phyloP scores from a whole-genome alignment of 2,113 vertebrate genomes.

The Plectropomus leopardus region DNA sequence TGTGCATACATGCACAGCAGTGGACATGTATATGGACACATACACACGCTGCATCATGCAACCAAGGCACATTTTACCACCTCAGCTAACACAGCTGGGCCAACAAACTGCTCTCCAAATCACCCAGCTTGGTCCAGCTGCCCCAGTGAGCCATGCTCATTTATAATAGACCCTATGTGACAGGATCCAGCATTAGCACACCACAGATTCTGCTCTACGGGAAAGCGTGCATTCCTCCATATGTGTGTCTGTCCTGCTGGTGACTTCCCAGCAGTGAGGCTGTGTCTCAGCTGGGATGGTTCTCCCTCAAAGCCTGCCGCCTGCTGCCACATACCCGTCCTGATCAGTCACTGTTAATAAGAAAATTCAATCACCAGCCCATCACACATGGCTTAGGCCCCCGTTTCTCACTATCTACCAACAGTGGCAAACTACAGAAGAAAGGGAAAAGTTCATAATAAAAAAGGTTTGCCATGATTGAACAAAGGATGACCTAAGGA shows the following conservation, averaged over 20 bases:
- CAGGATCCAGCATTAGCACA: conserved; percentile 45
- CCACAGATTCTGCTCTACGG: conserved; percentile 39
- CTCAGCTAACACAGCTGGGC: conserved; percentile 76
- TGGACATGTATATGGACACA: conserved; percentile 35
- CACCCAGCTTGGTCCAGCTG: conserved; percentile 75
- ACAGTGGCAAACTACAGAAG: conserved; percentile 22
- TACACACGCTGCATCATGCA: conserved; percentile 26
- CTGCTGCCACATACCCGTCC: conserved; percentile 64
- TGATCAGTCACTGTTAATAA: conserved; percentile 70
- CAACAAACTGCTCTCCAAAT: conserved; percentile 71
- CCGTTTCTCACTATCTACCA: conserved; percentile 13
- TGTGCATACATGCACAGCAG: conserved; percentile 34
- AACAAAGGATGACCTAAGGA: too few species aligned
- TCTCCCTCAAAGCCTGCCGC: conserved; percentile 59
- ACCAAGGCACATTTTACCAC: conserved; percentile 60
- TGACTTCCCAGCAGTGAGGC: conserved; percentile 52
- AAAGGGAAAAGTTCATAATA: conserved; percentile 6
- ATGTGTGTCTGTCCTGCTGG: conserved; percentile 56
- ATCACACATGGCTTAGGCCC: conserved; percentile 43
- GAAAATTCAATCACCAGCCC: conserved; percentile 69
- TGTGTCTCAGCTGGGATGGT: conserved; percentile 67
- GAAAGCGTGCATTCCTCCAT: conserved; percentile 48
- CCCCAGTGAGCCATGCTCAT: conserved; percentile 64
- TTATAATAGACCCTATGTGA: conserved; percentile 69
- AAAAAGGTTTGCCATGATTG: too few species aligned